Percentiles rank a stretch among this genome's conserved stretches.
These are phyloP conservation scores for Prorops nasuta DNA, from an alignment of 1,140 invertebrate genomes.

Conservation along the genomic window DNA sequence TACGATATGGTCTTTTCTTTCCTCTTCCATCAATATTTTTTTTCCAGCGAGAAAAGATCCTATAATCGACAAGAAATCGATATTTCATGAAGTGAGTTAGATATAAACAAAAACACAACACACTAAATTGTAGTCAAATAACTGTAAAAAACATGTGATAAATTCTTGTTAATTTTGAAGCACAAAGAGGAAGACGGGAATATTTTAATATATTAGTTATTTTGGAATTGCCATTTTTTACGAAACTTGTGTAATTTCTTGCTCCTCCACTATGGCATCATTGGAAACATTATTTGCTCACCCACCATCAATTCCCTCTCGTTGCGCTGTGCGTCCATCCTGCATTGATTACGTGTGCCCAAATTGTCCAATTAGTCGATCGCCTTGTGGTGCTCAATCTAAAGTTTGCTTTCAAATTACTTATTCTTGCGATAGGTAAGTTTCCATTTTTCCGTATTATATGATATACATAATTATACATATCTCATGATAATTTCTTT, in stretches of 20 bases:
- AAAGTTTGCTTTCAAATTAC: constrained; percentile 29
- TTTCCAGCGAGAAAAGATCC: not conserved
- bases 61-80: not conserved
- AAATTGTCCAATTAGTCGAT: constrained; percentile 16
- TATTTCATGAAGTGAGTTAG: not conserved
- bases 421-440: constrained; percentile 30
- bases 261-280: constrained; percentile 13
- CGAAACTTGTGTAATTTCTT: not conserved
- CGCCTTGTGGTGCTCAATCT: constrained; percentile 11
- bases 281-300: constrained; percentile 3
- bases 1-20: constrained; percentile 25
- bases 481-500: constrained; percentile 11
- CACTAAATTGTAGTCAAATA: too few relatives aligned
- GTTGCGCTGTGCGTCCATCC: constrained; percentile 8
- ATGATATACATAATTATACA: constrained; percentile 7
- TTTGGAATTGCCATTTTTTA: not conserved
- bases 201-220: not conserved
- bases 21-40: not conserved
- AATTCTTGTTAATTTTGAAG: not conserved
- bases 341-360: constrained; percentile 4
- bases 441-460: not conserved
- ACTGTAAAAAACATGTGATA: not conserved
- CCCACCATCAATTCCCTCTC: constrained; percentile 15
- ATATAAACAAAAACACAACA: not conserved
- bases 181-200: not conserved